phyloP scores from a whole-genome alignment of 2,888 invertebrate species.

The Sericinus montela region DNA sequence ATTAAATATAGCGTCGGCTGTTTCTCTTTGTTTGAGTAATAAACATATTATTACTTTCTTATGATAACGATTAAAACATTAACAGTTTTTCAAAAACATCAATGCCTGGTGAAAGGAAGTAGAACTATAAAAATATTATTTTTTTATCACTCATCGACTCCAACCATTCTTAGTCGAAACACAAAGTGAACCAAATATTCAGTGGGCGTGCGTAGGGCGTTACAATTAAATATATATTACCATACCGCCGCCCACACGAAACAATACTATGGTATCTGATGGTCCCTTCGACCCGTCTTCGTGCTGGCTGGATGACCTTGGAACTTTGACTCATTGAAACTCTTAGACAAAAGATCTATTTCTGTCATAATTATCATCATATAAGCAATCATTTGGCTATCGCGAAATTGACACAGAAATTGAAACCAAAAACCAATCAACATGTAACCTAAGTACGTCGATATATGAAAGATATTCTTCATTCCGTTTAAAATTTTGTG shows the following conservation, averaged over 20 bases:
- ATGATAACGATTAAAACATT: too few species aligned
- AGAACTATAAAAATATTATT: too few species aligned
- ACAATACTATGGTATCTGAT: conserved; percentile 30
- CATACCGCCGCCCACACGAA: conserved; percentile 37
- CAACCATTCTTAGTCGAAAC: conserved; percentile 23
- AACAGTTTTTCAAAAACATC: too few species aligned
- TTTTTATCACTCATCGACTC: conserved; percentile 26
- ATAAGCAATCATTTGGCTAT: too few species aligned
- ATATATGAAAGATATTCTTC: not conserved
- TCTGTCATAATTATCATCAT: too few species aligned
- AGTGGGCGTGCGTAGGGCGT: conserved; percentile 55
- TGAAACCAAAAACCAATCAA: not conserved
- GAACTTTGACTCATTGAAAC: conserved; percentile 19
- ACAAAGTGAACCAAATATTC: conserved; percentile 49
- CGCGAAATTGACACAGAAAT: too few species aligned
- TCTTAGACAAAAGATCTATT: conserved; percentile 14
- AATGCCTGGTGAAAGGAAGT: too few species aligned
- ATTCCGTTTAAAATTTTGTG: conserved; percentile 7
- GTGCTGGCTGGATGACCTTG: conserved; percentile 9
- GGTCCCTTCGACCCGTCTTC: conserved; percentile 12
- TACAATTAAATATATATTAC: conserved; percentile 66
- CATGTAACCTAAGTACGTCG: conserved; percentile 7
- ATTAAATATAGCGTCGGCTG: too few species aligned
- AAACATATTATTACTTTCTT: too few species aligned
- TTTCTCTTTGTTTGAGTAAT: too few species aligned